Base-by-base conservation (phyloP, 2,797 vertebrate species). In the Coregonus suidteri region DNA sequence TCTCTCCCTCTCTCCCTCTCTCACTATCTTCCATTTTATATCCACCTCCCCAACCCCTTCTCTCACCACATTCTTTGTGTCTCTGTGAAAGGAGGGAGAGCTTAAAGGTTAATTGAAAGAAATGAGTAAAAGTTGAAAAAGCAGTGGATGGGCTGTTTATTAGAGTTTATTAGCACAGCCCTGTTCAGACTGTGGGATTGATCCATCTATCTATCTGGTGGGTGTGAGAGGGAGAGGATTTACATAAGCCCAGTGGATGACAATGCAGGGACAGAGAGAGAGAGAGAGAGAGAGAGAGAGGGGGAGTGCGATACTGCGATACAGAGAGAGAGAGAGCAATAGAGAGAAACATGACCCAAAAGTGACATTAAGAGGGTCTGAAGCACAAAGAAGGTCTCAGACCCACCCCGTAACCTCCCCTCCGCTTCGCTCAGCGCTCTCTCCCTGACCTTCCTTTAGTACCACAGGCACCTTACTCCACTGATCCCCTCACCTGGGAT, bases 51-150 rank as follows among this genome's bases (percentile, higher is more conserved):
- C 76, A 73, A 70, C 71, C 66, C 76, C 41, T 20, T 78, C 83
- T 74, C 68, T 78, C 80, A 68, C 35, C 16, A 76, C 70, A 51
- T 71, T 64, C 20, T 72, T 75, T 78, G 62, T 84, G 77, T 76
- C 72, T 76, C 51, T 82, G 74, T 73, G 77, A 77, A 71, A 51
- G 64, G 69, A 81, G 77, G 53, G 65, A 77, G 76, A 83, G 81
- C 80, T 77, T 83, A 90, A 88, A 91, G 89, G 86, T 89, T 90
- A 89, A 90, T 80, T 81, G 87, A 89, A 83, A 82, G 78, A 85
- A 88, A 85, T 71, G 79, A 83, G 81, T 53, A 76, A 82, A 81
- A 77, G 76, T 78, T 79, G 62, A 76, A 79, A 76, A 77, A 83
- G 68, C 47, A 78, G 78, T 76, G 71, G 82, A 81, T 82, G 73